Evolutionary conservation across 2,888 invertebrate genomes (phyloP).

Genomic region (Dione juno): DNA sequence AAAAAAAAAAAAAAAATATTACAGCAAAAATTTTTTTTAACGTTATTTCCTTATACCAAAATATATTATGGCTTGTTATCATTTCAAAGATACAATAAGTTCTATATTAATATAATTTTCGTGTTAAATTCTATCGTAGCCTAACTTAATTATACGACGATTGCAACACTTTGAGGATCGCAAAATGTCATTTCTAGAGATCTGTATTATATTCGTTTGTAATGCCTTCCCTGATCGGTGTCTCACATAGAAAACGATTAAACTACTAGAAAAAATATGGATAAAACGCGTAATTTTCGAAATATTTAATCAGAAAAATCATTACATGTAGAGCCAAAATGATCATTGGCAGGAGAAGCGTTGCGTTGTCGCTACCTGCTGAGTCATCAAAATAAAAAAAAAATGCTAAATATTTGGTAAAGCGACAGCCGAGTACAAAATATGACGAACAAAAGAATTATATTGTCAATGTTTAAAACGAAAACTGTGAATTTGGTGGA

Average conservation of each 20-base stretch:
- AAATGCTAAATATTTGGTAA: conserved; percentile 65
- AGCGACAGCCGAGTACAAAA: conserved; percentile 51
- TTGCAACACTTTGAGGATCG: conserved; percentile 77
- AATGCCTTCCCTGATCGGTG: conserved; percentile 63
- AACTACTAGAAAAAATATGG: conserved; percentile 3
- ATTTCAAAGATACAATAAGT: conserved; percentile 77
- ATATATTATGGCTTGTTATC: conserved; percentile 82
- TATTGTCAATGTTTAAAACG: conserved; percentile 10
- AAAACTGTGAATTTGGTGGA: background rate
- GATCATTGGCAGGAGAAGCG: conserved; percentile 64
- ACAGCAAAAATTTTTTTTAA: conserved; percentile 67
- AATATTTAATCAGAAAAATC: conserved; percentile 8
- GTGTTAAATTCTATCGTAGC: conserved; percentile 70
- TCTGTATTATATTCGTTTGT: conserved; percentile 60
- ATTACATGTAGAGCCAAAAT: conserved; percentile 54
- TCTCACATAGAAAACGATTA: conserved; percentile 9
- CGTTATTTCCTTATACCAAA: conserved; percentile 80
- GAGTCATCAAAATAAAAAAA: conserved; percentile 47
- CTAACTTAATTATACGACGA: conserved; percentile 76
- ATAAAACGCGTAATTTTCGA: background rate
- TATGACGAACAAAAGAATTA: conserved; percentile 36
- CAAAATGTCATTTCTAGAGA: conserved; percentile 77
- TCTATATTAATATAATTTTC: conserved; percentile 66
- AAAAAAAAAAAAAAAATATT: conserved; percentile 61
- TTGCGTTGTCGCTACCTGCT: conserved; percentile 42